These are phyloP conservation scores for Hirudinaria manillensis DNA, from an alignment of 2,888 invertebrate species.

Conservation along the genomic window DNA sequence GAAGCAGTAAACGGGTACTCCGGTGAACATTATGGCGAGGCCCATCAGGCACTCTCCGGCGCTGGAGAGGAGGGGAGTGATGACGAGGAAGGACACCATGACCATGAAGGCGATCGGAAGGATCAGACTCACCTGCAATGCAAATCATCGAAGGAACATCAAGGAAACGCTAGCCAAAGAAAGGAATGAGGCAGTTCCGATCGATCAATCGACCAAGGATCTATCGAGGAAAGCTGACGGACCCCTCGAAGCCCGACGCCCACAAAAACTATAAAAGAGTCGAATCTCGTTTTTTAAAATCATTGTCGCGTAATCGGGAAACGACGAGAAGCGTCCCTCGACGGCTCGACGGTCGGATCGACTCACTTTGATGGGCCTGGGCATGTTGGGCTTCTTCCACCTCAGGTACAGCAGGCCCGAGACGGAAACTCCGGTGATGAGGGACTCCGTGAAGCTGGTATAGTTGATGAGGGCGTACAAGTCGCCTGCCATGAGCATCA, in stretches of 20 bases:
- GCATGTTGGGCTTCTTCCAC: constrained; percentile 70
- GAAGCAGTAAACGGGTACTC: constrained; percentile 72
- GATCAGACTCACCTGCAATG: constrained; percentile 47
- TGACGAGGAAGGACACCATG: constrained; percentile 47
- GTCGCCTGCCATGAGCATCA: constrained; percentile 78
- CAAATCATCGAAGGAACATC: constrained; percentile 15
- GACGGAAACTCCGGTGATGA: constrained; percentile 78
- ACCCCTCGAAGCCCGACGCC: no score
- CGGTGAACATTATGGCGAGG: constrained; percentile 47
- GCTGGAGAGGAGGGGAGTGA: constrained; percentile 47
- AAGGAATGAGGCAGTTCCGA: not conserved
- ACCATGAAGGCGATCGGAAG: constrained; percentile 50
- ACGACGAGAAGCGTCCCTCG: no score
- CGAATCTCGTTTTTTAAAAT: no score
- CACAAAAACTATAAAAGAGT: not conserved
- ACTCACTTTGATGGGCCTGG: constrained; percentile 65
- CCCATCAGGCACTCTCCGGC: constrained; percentile 50
- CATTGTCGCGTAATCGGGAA: no score
- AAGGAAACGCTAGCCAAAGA: not conserved
- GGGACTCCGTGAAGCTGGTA: constrained; percentile 75
- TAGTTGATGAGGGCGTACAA: constrained; percentile 81
- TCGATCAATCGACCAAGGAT: not conserved
- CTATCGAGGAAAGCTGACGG: no score
- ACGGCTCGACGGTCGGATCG: no score
- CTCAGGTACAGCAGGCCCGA: constrained; percentile 77